A percentile compares a stretch with the other conserved stretches of the same genome.
phyloP scores from a whole-genome alignment of 2,888 invertebrate species.

The Neocrepidodera transversa region DNA sequence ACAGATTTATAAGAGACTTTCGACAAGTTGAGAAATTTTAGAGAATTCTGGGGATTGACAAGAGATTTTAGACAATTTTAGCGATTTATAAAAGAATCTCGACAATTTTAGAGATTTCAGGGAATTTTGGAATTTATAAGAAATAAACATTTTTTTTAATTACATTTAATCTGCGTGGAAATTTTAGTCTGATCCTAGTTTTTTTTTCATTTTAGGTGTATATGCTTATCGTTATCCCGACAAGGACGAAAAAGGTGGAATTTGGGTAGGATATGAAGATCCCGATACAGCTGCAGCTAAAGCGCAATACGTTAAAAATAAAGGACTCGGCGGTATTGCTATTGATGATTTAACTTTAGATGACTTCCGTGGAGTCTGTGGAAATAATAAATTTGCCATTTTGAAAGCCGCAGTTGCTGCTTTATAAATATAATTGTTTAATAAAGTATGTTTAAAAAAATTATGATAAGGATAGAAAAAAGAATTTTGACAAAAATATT shows the following conservation, averaged over 20 bases:
- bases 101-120: too few relatives aligned
- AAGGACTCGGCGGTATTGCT: conserved; percentile 79
- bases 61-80: too few relatives aligned
- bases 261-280: conserved; percentile 85
- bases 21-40: too few relatives aligned
- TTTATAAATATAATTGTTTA: conserved; percentile 37
- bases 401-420: conserved; percentile 66
- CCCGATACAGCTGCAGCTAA: conserved; percentile 79
- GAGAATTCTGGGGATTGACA: too few relatives aligned
- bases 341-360: conserved; percentile 77
- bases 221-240: conserved; percentile 79
- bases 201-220: conserved; percentile 66
- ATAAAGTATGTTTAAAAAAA: background rate
- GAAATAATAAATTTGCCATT: conserved; percentile 78
- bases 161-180: too few relatives aligned
- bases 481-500: too few relatives aligned
- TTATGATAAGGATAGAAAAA: too few relatives aligned
- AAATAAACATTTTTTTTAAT: too few relatives aligned
- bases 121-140: too few relatives aligned
- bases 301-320: conserved; percentile 73
- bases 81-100: too few relatives aligned
- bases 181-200: too few relatives aligned
- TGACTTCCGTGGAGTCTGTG: conserved; percentile 80
- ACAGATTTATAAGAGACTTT: too few relatives aligned
- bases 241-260: conserved; percentile 68